phyloP scores from a whole-genome alignment of 2,888 invertebrate species.

The Poecilobothrus nobilitatus region DNA sequence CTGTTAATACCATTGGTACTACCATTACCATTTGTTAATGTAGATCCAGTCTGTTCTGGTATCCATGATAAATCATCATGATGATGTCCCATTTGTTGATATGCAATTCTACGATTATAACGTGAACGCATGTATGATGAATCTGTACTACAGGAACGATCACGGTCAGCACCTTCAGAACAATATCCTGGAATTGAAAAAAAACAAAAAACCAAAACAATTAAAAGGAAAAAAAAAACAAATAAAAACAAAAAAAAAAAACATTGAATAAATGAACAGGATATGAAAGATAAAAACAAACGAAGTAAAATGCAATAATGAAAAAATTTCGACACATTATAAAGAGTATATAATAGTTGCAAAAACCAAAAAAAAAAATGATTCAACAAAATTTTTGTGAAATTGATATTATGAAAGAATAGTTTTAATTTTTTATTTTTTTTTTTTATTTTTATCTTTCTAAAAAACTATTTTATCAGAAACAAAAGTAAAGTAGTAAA shows the following conservation, averaged over 20 bases:
- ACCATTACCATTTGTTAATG: constrained; percentile 11
- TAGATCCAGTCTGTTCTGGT: constrained; percentile 24
- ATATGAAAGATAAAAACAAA: too few relatives aligned
- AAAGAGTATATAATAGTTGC: too few relatives aligned
- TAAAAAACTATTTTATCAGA: too few relatives aligned
- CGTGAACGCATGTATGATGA: constrained; percentile 24
- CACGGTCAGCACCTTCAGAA: constrained; percentile 27
- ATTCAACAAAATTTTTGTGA: neutral
- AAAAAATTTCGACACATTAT: too few relatives aligned
- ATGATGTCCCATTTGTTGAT: constrained; percentile 17
- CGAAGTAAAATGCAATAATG: too few relatives aligned
- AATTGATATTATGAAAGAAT: neutral
- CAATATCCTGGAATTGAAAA: constrained; percentile 24
- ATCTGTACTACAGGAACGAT: constrained; percentile 26
- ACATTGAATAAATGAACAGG: too few relatives aligned
- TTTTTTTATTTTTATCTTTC: too few relatives aligned
- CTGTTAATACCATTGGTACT: neutral
- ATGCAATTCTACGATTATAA: constrained; percentile 20
- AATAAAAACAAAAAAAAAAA: too few relatives aligned
- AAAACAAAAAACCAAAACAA: too few relatives aligned
- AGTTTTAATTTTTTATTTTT: neutral
- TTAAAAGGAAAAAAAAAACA: too few relatives aligned
- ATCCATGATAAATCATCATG: constrained; percentile 24
- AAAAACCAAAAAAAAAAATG: neutral
- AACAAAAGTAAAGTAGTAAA: too few relatives aligned